These are phyloP conservation scores for Podarcis lilfordi DNA, from an alignment of 2,797 vertebrate genomes.

Conservation along the genomic window DNA sequence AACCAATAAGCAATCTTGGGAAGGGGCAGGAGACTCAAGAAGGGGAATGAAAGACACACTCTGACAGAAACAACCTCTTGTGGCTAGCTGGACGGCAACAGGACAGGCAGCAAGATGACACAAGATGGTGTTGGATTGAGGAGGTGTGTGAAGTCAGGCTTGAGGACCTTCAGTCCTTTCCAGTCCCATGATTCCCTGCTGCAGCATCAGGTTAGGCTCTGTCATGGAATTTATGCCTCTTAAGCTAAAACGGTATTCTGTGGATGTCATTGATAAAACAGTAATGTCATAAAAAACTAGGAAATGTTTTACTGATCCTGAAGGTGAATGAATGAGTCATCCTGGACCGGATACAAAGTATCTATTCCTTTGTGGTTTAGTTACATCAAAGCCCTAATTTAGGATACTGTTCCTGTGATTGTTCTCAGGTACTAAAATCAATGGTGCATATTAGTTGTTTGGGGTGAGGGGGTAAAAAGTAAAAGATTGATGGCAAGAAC, in stretches of 20 bases:
- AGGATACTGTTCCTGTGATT: neutral
- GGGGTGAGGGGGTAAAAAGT: neutral
- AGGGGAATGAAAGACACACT: too few species aligned
- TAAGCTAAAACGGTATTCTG: neutral
- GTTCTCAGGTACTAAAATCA: constrained; percentile 18
- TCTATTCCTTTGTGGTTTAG: neutral
- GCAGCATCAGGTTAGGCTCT: neutral
- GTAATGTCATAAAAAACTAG: neutral
- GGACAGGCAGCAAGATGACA: neutral
- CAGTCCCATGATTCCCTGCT: neutral
- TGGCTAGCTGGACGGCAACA: neutral
- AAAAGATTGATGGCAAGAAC: neutral
- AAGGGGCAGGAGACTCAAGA: too few species aligned
- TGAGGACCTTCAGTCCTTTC: neutral
- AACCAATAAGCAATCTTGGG: too few species aligned
- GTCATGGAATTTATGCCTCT: neutral
- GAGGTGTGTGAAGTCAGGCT: too few species aligned
- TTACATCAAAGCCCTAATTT: constrained; percentile 3
- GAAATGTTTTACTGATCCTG: neutral
- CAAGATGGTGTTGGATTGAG: neutral
- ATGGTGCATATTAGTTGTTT: neutral
- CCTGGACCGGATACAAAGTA: neutral
- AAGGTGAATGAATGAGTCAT: neutral
- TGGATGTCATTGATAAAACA: constrained; percentile 6
- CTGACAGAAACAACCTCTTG: too few species aligned